Base-by-base conservation (phyloP, 2,888 invertebrate species). In the Hypsopygia costalis region DNA sequence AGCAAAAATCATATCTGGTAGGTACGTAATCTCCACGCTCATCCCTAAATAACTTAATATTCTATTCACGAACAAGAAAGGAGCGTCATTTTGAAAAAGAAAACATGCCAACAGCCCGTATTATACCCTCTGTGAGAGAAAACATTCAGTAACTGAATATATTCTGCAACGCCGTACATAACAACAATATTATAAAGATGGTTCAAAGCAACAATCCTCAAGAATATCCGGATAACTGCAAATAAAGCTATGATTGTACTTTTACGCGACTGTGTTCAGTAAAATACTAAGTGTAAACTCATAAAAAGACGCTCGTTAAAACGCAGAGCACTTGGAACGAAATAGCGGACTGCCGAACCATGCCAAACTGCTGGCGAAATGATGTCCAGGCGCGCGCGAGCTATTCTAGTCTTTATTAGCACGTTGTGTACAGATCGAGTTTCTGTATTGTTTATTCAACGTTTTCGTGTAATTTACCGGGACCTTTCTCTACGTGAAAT, bases 231-330 rank as follows among this genome's bases (percentile, higher is more conserved):
- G 32, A 49, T 50, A 53, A 53, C 44, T 51, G 43, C 52, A 53
- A 56, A 59, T 56, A 56, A 55, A 52, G 43, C 44, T 44, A 49
- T 44, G 43, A 47, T 44, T 44, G 37, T 46, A 43, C 21, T 58
- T 55, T 57, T 51, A 55, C 44, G 52, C 31, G 41, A 50, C 58
- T 58, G 58, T 57, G n/a, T 63, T 60, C 47, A 56, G 51, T 52
- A 52, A 51, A 56, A 49, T 58, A 55, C 51, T 48, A 49, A 58
- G 55, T 51, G 55, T 60, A 61, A 58, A 61, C 55, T 56, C 55
- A 52, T 62, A 60, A 66, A 70, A 57, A 56, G 50, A 38, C 44
- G 43, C 29, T 62, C 57, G 55, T 60, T 62, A 62, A 61, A 62
- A 45, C 42, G 25, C 43, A 29, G 47, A 48, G 43, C 49, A 48